phyloP scores from a whole-genome alignment of 2,797 vertebrate species.

The Hipposideros larvatus region DNA sequence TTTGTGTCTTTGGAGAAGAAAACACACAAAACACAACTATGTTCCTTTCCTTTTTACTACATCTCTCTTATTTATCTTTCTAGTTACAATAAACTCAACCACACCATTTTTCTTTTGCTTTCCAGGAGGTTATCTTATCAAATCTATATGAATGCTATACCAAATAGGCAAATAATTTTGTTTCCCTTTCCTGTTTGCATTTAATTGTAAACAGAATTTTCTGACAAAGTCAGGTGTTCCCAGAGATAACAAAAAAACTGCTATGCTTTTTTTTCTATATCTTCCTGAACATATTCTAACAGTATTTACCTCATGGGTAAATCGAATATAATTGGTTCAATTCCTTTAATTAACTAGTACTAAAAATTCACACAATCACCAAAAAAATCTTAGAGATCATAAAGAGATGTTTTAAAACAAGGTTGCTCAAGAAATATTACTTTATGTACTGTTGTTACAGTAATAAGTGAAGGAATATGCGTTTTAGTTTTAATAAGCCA shows the following conservation, averaged over 20 bases:
- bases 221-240: slow-evolving; percentile 9
- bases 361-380: slow-evolving; percentile 61
- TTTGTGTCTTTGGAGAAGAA: slow-evolving; percentile 51
- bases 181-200: slow-evolving; percentile 39
- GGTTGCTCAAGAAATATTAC: background rate
- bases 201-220: slow-evolving; percentile 38
- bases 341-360: slow-evolving; percentile 60
- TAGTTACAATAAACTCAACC: slow-evolving; percentile 8
- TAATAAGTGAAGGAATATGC: slow-evolving; percentile 25
- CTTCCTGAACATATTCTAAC: slow-evolving; percentile 54
- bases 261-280: background rate
- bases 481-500: slow-evolving; percentile 55
- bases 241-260: slow-evolving; percentile 2
- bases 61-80: background rate
- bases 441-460: background rate
- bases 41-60: slow-evolving; percentile 19
- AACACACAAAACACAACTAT: background rate
- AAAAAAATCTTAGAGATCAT: slow-evolving; percentile 15
- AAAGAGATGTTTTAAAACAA: slow-evolving; percentile 40
- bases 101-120: slow-evolving; percentile 20
- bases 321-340: background rate
- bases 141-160: background rate
- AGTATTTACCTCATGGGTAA: background rate
- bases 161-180: slow-evolving; percentile 14
- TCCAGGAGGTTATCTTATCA: slow-evolving; percentile 10